These are phyloP conservation scores for Caenorhabditis sp. DNA, from an alignment of 2,888 invertebrate genomes.

Conservation along the genomic window DNA sequence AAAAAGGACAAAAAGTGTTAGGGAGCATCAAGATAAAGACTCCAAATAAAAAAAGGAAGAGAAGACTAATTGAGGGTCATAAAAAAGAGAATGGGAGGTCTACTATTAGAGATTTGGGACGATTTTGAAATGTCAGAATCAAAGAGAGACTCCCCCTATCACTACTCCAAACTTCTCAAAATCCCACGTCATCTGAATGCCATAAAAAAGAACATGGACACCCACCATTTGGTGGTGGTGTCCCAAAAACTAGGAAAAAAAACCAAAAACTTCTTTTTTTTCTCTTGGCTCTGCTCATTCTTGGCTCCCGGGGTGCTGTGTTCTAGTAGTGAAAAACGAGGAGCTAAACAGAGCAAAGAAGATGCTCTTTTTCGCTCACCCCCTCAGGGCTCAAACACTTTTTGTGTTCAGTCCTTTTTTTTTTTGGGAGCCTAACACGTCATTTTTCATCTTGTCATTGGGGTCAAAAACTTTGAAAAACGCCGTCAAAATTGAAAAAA, in stretches of 20 bases:
- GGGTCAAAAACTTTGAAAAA: not conserved
- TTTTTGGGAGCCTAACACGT: slow-evolving; percentile 19
- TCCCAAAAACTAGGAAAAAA: not conserved
- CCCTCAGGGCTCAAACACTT: slow-evolving; percentile 39
- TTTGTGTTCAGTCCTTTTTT: slow-evolving; percentile 1
- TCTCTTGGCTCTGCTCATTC: slow-evolving; percentile 1
- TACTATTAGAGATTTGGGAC: too few relatives aligned
- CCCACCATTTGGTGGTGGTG: not conserved
- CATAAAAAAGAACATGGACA: slow-evolving; percentile 4
- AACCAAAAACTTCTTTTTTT: not conserved
- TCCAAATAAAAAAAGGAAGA: not conserved
- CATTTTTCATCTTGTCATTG: slow-evolving; percentile 46
- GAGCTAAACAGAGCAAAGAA: not conserved
- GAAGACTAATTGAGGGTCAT: too few relatives aligned
- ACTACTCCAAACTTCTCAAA: too few relatives aligned
- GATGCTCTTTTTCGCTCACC: not conserved
- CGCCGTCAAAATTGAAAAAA: too few relatives aligned
- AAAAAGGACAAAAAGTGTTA: too few relatives aligned
- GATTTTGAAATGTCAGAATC: too few relatives aligned
- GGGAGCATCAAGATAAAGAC: too few relatives aligned
- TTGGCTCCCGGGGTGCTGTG: not conserved
- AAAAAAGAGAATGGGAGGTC: too few relatives aligned
- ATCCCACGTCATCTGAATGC: not conserved
- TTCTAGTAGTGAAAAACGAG: not conserved
- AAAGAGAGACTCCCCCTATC: too few relatives aligned